Base-by-base conservation (phyloP, 2,797 vertebrate genomes). In the Trachurus trachurus region DNA sequence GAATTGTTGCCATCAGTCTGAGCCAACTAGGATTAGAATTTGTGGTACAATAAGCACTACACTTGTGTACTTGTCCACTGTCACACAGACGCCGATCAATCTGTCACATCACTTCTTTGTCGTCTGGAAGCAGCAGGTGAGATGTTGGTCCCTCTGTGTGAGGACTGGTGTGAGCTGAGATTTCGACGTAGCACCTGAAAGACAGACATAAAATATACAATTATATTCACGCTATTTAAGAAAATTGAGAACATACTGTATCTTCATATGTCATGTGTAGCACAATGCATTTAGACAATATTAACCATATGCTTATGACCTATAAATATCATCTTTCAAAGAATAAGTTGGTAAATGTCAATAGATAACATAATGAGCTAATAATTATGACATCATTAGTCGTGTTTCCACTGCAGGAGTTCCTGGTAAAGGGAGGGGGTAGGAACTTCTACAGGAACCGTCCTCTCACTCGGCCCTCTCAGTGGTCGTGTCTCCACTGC, bases 131-230 rank as follows among this genome's bases (percentile, higher is more conserved):
- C 13, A 42, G 16, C 44, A 66, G 70, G 3, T 37, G 16, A 70
- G 64, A 62, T 31, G 40, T 49, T 53, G 21, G 39, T 11, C 52
- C 19, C 9, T 57, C 19, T 29, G 6, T 45, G 21, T 29, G 16
- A 54, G 22, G 45, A 60, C 21, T n/a, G 44, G 26, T 10, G 6
- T 16, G 50, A 26, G 22, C 29, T 7, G 2, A 64, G 26, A 34
- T 61, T 74, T 71, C 22, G 60, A 63, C 2, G 37, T 15, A 54
- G 9, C 58, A 77, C 79, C 88, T 90, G 65, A 62, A 70, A 80
- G 62, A 80, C 21, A 79, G 2, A 39, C 0, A 69, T 2, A 26
- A 26, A 56, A 9, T 22, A 19, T 10, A 15, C 5, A 4, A 54
- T 61, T 3, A 26, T 2, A 71, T 2, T 34, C 1, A 42, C 22